These are phyloP conservation scores for Numida meleagris DNA, from an alignment of 2,113 vertebrate species.

Conservation along the genomic window DNA sequence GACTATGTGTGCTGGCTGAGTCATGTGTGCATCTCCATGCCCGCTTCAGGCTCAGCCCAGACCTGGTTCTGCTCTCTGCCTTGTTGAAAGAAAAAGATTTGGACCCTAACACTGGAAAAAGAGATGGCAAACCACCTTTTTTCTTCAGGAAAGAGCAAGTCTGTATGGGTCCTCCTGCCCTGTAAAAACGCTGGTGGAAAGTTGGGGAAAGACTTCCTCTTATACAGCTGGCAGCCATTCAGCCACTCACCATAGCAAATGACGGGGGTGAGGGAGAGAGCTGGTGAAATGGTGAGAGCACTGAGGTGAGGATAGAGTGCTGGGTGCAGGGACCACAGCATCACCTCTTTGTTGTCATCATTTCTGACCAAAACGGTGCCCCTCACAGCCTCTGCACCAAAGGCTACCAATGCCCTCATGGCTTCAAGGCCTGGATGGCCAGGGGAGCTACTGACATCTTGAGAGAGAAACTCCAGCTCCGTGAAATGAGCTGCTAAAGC, in stretches of 20 bases:
- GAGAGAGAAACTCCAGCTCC: not conserved
- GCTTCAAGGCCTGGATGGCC: not conserved
- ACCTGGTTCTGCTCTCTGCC: not conserved
- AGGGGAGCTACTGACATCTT: not conserved
- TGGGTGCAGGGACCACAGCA: fast-evolving
- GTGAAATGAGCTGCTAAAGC: not conserved
- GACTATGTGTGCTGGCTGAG: fast-evolving
- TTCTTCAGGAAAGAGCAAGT: not conserved
- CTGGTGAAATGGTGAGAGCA: not conserved
- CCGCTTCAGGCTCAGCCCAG: fast-evolving
- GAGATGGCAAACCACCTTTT: not conserved
- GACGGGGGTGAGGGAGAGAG: not conserved
- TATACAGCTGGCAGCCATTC: not conserved
- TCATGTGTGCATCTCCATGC: not conserved
- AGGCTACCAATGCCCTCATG: fast-evolving
- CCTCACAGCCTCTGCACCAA: fast-evolving
- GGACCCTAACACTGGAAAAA: not conserved
- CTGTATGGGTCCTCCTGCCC: not conserved
- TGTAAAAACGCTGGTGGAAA: not conserved
- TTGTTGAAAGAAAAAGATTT: not conserved
- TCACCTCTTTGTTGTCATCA: not conserved
- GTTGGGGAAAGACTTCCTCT: not conserved
- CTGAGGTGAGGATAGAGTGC: not conserved
- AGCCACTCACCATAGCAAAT: fast-evolving
- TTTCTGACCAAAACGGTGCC: not conserved